Conservation (phyloP, 2,797 vertebrate genomes). For the Tangara arthus region DNA sequence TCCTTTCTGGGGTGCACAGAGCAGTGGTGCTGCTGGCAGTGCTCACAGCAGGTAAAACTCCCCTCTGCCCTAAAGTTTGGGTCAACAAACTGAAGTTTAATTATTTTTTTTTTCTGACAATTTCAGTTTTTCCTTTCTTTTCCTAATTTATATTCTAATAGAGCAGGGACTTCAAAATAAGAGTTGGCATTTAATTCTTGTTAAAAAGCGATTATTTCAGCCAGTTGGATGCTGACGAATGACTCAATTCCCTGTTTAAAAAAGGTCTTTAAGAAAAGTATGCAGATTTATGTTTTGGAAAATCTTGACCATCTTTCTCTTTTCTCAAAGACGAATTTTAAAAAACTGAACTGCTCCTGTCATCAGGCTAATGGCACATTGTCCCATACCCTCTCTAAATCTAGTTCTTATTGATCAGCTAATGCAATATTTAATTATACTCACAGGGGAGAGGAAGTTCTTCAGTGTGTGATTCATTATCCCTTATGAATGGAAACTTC, state of each 20-base stretch:
- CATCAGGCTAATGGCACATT: not conserved
- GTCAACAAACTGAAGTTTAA: not conserved
- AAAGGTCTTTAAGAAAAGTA: not conserved
- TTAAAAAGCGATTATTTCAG: not conserved
- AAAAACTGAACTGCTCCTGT: not conserved
- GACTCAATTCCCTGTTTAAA: not conserved
- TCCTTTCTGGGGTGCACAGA: not conserved
- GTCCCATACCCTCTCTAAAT: not conserved
- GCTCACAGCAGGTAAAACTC: not conserved
- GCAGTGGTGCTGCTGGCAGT: not conserved
- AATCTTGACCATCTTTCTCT: not conserved
- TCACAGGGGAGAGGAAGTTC: not conserved
- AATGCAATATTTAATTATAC: slow-evolving; percentile 46
- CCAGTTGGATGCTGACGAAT: not conserved
- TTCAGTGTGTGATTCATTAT: slow-evolving; percentile 23
- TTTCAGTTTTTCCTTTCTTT: not conserved
- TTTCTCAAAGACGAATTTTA: not conserved
- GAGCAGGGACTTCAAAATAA: not conserved
- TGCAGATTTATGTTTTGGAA: not conserved
- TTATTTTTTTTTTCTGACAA: not conserved
- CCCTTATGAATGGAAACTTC: slow-evolving; percentile 42
- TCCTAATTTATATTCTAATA: not conserved
- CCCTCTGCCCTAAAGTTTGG: not conserved
- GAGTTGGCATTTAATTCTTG: not conserved
- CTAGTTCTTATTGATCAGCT: slow-evolving; percentile 50